A percentile compares a stretch with the other conserved stretches of the same genome.
These are phyloP conservation scores for Potorous gilbertii DNA, from an alignment of 2,797 vertebrate species.

Conservation along the genomic window DNA sequence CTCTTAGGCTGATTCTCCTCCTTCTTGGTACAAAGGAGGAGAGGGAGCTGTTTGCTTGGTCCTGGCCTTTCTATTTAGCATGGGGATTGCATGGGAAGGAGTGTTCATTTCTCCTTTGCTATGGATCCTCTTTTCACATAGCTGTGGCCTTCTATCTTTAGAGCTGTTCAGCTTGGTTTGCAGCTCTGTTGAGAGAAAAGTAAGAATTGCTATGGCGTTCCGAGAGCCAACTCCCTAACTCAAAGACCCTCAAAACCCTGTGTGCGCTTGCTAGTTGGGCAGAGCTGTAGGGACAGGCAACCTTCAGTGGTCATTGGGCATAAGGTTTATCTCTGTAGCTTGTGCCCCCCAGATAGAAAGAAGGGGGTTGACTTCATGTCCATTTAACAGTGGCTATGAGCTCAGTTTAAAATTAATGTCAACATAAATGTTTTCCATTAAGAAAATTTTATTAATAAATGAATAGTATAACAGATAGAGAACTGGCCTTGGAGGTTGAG, in stretches of 20 bases:
- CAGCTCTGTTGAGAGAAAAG: neutral
- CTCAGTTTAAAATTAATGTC: neutral
- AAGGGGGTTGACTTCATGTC: neutral
- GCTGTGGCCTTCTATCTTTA: neutral
- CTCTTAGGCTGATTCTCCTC: neutral
- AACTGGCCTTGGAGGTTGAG: neutral
- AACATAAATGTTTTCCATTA: neutral
- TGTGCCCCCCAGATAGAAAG: neutral
- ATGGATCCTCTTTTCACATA: neutral
- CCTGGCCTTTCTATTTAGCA: neutral
- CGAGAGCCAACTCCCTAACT: rapidly evolving
- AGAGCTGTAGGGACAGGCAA: neutral
- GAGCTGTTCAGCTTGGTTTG: neutral
- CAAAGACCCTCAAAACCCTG: neutral
- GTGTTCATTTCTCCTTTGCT: neutral
- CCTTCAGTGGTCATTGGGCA: neutral
- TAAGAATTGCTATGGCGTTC: neutral
- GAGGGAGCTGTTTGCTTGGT: neutral
- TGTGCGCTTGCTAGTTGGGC: neutral
- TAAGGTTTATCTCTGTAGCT: neutral
- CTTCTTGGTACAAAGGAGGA: neutral
- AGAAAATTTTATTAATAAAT: neutral
- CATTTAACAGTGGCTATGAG: neutral
- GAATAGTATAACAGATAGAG: neutral
- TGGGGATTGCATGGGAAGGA: neutral